Percentiles rank a stretch among this genome's conserved stretches.
Conservation (phyloP, 2,113 vertebrate genomes). For the Myrmecobius fasciatus region DNA sequence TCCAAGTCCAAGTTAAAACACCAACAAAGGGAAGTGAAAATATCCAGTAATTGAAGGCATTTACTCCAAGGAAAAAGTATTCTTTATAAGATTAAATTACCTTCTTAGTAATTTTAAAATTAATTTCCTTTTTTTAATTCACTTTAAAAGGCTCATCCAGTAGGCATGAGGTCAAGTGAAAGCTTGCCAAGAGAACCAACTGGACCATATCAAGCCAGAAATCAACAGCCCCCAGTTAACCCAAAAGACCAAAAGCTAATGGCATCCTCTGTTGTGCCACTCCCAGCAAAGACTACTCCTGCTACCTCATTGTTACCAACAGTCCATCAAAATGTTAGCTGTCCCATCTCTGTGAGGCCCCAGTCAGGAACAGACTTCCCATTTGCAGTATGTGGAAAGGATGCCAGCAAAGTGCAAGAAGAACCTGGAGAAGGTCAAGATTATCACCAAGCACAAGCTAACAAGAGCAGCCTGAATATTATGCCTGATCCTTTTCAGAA, state of each 20-base stretch:
- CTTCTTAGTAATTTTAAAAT: neutral
- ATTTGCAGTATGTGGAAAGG: neutral
- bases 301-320: neutral
- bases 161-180: accelerated
- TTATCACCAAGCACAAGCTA: neutral
- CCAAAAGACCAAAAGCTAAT: slow-evolving; percentile 2
- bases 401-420: slow-evolving; percentile 4
- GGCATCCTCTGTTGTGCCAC: neutral
- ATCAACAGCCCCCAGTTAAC: slow-evolving; percentile 8
- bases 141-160: slow-evolving; percentile 66
- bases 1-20: neutral
- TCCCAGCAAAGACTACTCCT: neutral
- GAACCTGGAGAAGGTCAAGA: neutral
- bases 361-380: neutral
- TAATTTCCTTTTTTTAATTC: slow-evolving; percentile 31
- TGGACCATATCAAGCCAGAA: neutral
- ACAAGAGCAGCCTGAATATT: neutral
- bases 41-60: neutral
- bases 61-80: neutral
- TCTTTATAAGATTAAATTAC: slow-evolving; percentile 27
- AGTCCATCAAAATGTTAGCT: accelerated
- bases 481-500: accelerated
- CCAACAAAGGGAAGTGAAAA: neutral
- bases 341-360: slow-evolving; percentile 12
- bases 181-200: slow-evolving; percentile 28